Evolutionary conservation across 1,140 invertebrate genomes (phyloP).

Genomic region (Ips typographus): DNA sequence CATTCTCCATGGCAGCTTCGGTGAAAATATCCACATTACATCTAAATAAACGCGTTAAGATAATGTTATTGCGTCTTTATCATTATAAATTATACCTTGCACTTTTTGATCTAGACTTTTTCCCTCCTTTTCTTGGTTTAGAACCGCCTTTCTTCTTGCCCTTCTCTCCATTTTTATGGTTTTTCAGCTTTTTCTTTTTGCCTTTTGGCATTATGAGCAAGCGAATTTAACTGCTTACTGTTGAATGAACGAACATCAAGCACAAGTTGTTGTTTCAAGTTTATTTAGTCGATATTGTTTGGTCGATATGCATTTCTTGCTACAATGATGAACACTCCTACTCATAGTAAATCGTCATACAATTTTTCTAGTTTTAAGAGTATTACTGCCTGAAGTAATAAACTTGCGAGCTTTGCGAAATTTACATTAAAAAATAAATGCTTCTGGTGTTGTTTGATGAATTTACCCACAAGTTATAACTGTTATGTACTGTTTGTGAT

Average conservation of each 20-base stretch:
- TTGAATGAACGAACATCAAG: background rate
- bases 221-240: background rate
- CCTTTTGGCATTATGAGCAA: constrained; percentile 27
- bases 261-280: background rate
- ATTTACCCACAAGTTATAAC: too few relatives aligned
- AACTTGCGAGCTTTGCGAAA: too few relatives aligned
- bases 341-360: background rate
- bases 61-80: background rate
- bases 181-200: constrained; percentile 53
- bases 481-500: too few relatives aligned
- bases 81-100: constrained; percentile 39
- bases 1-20: constrained; percentile 83
- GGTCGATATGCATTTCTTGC: background rate
- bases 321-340: background rate
- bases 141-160: constrained; percentile 55
- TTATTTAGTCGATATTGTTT: background rate
- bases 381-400: too few relatives aligned
- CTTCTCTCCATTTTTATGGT: constrained; percentile 58
- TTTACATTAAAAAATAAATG: too few relatives aligned
- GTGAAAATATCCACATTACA: constrained; percentile 79
- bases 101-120: constrained; percentile 60
- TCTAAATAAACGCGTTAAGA: constrained; percentile 32
- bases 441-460: too few relatives aligned
- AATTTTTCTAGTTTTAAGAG: background rate
- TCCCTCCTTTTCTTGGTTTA: constrained; percentile 58